A percentile compares a stretch with the other conserved stretches of the same genome.
phyloP scores from a whole-genome alignment of 2,113 vertebrate genomes.

The Leucoraja erinaceus region DNA sequence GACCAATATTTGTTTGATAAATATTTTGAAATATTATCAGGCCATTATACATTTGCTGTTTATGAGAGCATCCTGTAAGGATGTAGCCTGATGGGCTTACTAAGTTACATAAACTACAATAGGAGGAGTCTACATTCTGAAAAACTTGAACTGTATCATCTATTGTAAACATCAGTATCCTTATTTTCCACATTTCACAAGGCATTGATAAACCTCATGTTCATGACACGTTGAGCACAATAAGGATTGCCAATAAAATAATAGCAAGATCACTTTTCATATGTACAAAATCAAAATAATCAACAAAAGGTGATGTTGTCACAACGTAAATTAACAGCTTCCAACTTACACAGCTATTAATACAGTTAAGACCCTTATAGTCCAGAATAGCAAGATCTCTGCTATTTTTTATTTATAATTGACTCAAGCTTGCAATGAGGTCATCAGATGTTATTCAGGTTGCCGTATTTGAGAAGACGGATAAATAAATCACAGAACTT shows the following conservation, averaged over 20 bases:
- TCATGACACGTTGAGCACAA: not conserved
- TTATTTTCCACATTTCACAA: slow-evolving; percentile 41
- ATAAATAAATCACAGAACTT: not conserved
- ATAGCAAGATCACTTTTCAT: not conserved
- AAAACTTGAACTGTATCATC: not conserved
- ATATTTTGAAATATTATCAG: no score
- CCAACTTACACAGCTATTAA: not conserved
- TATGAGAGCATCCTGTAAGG: no score
- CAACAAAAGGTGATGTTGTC: not conserved
- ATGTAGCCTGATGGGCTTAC: no score
- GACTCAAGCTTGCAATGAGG: not conserved
- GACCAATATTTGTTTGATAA: no score
- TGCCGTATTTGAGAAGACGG: not conserved
- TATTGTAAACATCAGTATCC: slow-evolving; percentile 45
- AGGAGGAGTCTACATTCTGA: not conserved
- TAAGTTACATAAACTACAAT: no score
- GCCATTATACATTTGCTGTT: no score
- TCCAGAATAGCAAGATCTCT: not conserved
- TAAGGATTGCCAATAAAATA: not conserved
- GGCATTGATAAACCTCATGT: not conserved
- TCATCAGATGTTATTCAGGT: not conserved
- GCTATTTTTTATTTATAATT: not conserved
- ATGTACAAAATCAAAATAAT: not conserved
- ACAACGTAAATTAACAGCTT: not conserved
- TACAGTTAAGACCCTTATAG: not conserved